Evolutionary conservation across 2,888 invertebrate genomes (phyloP).

Genomic region (Periphyllus acericola): DNA sequence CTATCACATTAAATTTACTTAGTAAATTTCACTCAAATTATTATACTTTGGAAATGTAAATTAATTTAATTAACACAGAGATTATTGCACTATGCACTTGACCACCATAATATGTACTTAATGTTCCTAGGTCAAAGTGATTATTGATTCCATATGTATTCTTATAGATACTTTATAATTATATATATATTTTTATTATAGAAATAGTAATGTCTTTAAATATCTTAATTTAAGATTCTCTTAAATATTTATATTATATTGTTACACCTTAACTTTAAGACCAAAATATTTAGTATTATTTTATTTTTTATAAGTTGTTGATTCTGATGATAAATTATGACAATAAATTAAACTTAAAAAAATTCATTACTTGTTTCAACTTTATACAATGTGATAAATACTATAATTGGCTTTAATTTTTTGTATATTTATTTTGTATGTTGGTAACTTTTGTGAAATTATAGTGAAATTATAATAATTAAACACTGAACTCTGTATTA

Average conservation of each 20-base stretch:
- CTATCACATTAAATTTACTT: no score
- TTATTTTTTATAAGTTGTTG: constrained; percentile 1
- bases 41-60: background rate
- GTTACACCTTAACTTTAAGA: background rate
- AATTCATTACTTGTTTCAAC: background rate
- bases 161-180: background rate
- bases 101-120: constrained; percentile 32
- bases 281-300: background rate
- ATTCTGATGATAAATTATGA: background rate
- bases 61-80: background rate
- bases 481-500: background rate
- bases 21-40: background rate
- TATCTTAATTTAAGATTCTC: background rate
- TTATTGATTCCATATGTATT: constrained; percentile 6
- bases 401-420: background rate
- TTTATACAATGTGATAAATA: background rate
- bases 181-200: background rate
- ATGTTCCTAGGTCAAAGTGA: constrained; percentile 48
- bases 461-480: background rate
- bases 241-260: background rate
- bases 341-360: background rate
- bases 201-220: background rate
- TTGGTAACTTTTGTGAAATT: background rate
- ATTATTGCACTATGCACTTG: constrained; percentile 19
- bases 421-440: background rate